Base-by-base conservation (phyloP, 2,888 invertebrate genomes). In the Patella depressa region DNA sequence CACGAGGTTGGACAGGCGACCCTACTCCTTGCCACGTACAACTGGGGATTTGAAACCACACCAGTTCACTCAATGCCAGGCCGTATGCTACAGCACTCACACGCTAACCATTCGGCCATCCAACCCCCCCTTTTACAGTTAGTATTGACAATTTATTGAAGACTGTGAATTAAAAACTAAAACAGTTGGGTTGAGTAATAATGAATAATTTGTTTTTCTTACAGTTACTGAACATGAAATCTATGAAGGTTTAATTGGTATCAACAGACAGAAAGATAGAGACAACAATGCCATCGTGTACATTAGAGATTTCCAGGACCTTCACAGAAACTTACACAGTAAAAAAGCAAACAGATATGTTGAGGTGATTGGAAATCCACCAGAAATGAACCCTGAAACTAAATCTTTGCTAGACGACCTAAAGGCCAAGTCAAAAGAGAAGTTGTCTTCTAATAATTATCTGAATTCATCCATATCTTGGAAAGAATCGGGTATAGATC, bases 401-500 rank as follows among this genome's bases (percentile, higher is more conserved):
- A 83, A 85, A 70, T 75, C 78, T 15, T 80, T 85, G 9, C 81
- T 88, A 54, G 72, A 79, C 11, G 71, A 76, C 11, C 80, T 89
- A 7, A 79, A 84, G 34, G 85, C 84, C 72, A 82, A 86, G 24
- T 79, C 80, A 17, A 78, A 80, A 7, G 45, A 78, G 34, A 81
- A 76, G 53, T 78, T 81, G 1, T 76, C 79, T 34, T 76, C 76
- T 15, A 75, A 79, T n/a, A 86, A 85, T 71, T 81, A 81, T 29
- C 80, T 79, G 9, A 79, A 72, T 75, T 81, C 76, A 15, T 55
- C 72, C 14, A 85, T 88, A 2, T 78, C 78, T 65, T 88, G 87
- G 88, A 82, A 80, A 74, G 82, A 83, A 17, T 81, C 79, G 3
- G 88, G 88, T 17, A 86, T 88, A 9, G 83, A 83, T 72, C 78